These are phyloP conservation scores for Seriola rivoliana DNA, from an alignment of 2,113 vertebrate species.

Conservation along the genomic window DNA sequence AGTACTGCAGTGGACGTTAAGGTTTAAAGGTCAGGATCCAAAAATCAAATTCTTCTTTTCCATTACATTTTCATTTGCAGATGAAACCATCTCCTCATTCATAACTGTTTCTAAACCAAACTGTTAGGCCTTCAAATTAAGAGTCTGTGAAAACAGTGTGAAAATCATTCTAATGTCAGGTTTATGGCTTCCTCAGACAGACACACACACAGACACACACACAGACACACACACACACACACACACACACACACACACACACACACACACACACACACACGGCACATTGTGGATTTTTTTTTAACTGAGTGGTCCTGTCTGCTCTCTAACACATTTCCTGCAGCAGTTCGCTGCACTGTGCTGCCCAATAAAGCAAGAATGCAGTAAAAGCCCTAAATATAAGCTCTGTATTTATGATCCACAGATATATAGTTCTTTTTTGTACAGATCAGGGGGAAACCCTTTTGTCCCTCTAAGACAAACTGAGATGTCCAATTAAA, in stretches of 20 bases:
- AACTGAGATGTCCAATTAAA: no score
- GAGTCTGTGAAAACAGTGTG: neutral
- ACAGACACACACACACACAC: neutral
- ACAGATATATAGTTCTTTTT: neutral
- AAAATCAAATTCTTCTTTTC: no score
- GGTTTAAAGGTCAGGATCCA: no score
- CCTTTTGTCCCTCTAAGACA: no score
- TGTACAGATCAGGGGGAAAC: no score
- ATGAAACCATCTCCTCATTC: no score
- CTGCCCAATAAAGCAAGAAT: constrained; percentile 37
- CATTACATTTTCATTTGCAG: no score
- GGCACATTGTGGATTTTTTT: constrained; percentile 1
- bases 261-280: neutral
- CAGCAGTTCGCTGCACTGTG: neutral
- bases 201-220: neutral
- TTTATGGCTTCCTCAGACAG: constrained; percentile 13
- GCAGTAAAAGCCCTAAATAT: neutral
- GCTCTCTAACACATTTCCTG: constrained; percentile 11
- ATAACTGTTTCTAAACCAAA: no score
- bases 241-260: neutral
- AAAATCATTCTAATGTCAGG: constrained; percentile 21
- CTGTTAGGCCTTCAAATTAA: neutral
- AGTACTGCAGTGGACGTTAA: no score
- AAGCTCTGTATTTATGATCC: constrained; percentile 22
- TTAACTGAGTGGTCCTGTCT: neutral